Evolutionary conservation across 2,113 vertebrate species (phyloP), one percentile per base, ranked within the genome.

Genomic region (Archilochus colubris): DNA sequence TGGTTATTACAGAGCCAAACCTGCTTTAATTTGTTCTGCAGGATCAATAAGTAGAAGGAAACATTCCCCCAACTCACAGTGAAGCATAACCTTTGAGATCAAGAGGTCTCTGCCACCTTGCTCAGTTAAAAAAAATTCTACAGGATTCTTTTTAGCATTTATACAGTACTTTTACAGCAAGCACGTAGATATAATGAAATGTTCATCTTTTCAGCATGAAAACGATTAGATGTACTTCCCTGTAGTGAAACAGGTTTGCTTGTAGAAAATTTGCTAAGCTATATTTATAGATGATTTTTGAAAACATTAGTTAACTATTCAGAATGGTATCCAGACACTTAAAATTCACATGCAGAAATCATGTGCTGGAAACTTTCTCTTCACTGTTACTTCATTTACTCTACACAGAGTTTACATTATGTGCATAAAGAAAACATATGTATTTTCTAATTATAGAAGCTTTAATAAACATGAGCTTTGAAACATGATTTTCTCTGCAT

Each of bases 391-490:
- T 83, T 38, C 80, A 83, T 74, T 93, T 93, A 53, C 25, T 59
- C 66, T 43, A 17, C 3, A 1, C 16, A 68, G 31, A 76, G 63
- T 80, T 92, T 86, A 74, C 33, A 51, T 80, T 93, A 38, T 15
- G 28, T 33, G 22, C 43, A 63, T 80, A 78, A 79, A 96, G 75
- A 73, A 93, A 93, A 86, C n/a, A 67, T 88, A 63, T 90, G 82
- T 25, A 50, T 92, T 91, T 84, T 93, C 77, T 91, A 93, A 88
- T 90, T 95, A 75, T 75, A 86, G 83, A 59, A 67, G 18, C 62
- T 88, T 58, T 90, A 74, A 90, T 74, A 88, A 92, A 70, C 64
- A 88, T 33, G 43, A 92, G 51, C 48, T 88, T 86, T 5, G 13
- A 86, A 63, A 7, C 53, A 10, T 36, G 51, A 36, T 43, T 88